Conservation (phyloP, 2,113 vertebrate species). For the Himantopus leucocephalus region DNA sequence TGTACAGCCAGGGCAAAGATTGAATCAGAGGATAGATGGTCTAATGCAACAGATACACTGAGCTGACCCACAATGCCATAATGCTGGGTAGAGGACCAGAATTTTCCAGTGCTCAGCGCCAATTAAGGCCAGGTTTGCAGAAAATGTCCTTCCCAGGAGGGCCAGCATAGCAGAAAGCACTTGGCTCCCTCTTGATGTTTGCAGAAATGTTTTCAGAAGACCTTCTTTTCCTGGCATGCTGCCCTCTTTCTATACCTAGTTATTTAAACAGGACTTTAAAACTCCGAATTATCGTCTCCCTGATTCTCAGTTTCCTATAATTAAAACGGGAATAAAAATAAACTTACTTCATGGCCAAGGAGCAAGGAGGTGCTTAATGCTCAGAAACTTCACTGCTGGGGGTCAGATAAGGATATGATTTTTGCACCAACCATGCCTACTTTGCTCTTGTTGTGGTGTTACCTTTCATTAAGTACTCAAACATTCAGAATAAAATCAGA, state of each 20-base stretch:
- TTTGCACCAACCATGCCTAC: background rate
- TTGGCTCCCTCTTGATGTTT: conserved; percentile 45
- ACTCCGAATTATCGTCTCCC: background rate
- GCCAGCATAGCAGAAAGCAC: conserved; percentile 11
- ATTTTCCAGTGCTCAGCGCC: conserved; percentile 47
- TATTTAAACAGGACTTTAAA: conserved; percentile 10
- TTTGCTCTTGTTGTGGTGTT: background rate
- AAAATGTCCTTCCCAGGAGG: conserved; percentile 35
- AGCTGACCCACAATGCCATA: background rate
- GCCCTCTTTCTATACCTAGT: conserved; percentile 5
- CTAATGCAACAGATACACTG: background rate
- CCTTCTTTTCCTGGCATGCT: conserved; percentile 1
- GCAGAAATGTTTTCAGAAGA: conserved; percentile 42
- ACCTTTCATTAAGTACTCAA: background rate
- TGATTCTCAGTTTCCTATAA: background rate
- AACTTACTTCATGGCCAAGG: background rate
- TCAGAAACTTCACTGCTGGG: background rate
- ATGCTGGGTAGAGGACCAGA: background rate
- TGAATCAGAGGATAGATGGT: background rate
- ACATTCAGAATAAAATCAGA: background rate
- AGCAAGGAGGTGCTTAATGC: background rate
- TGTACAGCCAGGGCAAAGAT: background rate
- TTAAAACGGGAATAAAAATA: background rate
- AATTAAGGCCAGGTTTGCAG: conserved; percentile 52
- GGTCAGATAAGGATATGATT: background rate